Base-by-base conservation (phyloP, 2,797 vertebrate species). In the Adrianichthys oophorus region DNA sequence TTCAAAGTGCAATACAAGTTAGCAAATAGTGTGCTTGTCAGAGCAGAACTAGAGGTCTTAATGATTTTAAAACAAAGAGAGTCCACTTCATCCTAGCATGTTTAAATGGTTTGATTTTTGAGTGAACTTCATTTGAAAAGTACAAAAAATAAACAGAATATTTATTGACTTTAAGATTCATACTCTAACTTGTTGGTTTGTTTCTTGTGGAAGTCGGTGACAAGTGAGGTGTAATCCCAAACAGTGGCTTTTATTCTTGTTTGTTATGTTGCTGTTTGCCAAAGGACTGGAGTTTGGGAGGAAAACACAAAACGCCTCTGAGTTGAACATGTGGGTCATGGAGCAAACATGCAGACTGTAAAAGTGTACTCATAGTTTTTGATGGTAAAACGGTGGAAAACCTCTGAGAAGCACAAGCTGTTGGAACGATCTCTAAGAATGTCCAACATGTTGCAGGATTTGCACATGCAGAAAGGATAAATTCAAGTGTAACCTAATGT, bases 131-230 rank as follows among this genome's bases (percentile, higher is more conserved):
- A 47, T 26, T 8, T 29, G 47, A 63, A 46, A 0, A 19, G 41
- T 45, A 17, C 17, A 37, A 44, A 67, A 37, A 4, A 26, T 37
- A 10, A 6, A 2, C 32, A 62, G 37, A 41, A 1, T 7, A 48
- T 44, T 52, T 50, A 1, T 52, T 59, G 1, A 40, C 15, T 55
- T 54, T 7, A 42, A 32, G 40, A 32, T 43, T 56, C 7, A 21
- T 48, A 47, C 13, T 0, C 15, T n/a, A 17, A 16, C 56, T 66
- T 65, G 42, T 62, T 15, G 14, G 26, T 65, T 60, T 63, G 56
- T 76, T 78, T 83, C 61, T 59, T 52, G 57, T 32, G 57, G 70
- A 73, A 59, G 66, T 52, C 58, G 7, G 48, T 74, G 76, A 83
- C 53, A 56, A 68, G 51, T 69, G 67, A 58, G 76, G 65, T 59